These are phyloP conservation scores for Anguilla anguilla DNA, from an alignment of 2,797 vertebrate genomes.

Conservation along the genomic window DNA sequence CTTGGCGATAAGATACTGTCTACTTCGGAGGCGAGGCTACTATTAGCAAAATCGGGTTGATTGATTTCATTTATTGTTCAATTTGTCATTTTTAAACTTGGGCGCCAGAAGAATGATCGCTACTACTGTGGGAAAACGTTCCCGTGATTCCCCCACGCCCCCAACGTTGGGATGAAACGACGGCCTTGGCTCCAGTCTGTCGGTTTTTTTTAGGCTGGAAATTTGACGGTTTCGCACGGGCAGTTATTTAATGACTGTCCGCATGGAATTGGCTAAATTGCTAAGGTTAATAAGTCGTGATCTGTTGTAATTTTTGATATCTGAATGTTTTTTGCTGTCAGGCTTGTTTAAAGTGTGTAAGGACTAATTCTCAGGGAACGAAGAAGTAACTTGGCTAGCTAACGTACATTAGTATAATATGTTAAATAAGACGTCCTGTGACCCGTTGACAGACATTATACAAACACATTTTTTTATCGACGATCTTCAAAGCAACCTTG, in stretches of 20 bases:
- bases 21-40: not conserved
- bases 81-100: slow-evolving; percentile 32
- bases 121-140: not conserved
- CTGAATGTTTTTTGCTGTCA: not conserved
- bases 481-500: not conserved
- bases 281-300: not conserved
- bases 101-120: slow-evolving; percentile 31
- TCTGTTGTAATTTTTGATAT: not conserved
- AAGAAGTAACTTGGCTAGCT: too few relatives aligned
- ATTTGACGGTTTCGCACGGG: not conserved
- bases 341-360: not conserved
- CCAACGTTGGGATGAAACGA: not conserved
- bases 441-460: not conserved
- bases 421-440: not conserved
- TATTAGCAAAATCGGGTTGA: not conserved
- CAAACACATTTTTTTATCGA: not conserved
- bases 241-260: not conserved
- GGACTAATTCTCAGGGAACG: not conserved
- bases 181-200: not conserved
- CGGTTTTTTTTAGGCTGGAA: not conserved
- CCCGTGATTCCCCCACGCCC: slow-evolving; percentile 21
- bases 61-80: not conserved
- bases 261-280: not conserved
- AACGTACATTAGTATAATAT: not conserved
- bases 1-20: not conserved